Conservation (phyloP, 2,797 vertebrate genomes). For the Synanceia verrucosa region DNA sequence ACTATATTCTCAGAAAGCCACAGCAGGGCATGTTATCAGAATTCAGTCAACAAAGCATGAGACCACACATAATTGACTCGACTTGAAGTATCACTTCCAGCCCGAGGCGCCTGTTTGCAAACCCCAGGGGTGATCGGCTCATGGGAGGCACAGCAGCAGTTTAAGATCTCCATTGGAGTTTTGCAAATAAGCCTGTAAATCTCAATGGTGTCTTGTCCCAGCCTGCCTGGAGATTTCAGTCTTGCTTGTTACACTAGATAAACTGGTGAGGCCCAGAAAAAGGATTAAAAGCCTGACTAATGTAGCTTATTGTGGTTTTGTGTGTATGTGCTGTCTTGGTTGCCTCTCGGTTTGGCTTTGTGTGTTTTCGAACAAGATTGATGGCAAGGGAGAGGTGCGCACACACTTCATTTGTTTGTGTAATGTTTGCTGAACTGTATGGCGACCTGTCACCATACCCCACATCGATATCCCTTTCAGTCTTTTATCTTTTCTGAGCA, state of each 20-base stretch:
- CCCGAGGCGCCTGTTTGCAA: conserved; percentile 36
- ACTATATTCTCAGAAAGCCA: conserved; percentile 47
- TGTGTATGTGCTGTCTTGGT: background rate
- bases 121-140: conserved; percentile 35
- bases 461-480: background rate
- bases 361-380: conserved; percentile 33
- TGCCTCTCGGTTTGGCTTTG: conserved; percentile 27
- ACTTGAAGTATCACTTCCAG: conserved; percentile 36
- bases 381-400: conserved; percentile 7
- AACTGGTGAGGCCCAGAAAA: conserved; percentile 34
- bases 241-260: conserved; percentile 33
- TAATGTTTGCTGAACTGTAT: conserved; percentile 50
- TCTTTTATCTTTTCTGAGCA: conserved; percentile 20
- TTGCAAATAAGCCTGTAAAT: conserved; percentile 31
- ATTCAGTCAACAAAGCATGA: conserved; percentile 47
- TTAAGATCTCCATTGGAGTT: conserved; percentile 26
- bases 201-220: conserved; percentile 44
- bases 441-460: conserved; percentile 46
- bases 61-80: conserved; percentile 25
- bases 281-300: conserved; percentile 25
- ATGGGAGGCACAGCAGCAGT: conserved; percentile 30
- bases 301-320: conserved; percentile 19
- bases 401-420: conserved; percentile 40
- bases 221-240: conserved; percentile 57
- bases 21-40: conserved; percentile 23